phyloP scores from a whole-genome alignment of 2,797 vertebrate genomes.

The Glossophaga mutica region DNA sequence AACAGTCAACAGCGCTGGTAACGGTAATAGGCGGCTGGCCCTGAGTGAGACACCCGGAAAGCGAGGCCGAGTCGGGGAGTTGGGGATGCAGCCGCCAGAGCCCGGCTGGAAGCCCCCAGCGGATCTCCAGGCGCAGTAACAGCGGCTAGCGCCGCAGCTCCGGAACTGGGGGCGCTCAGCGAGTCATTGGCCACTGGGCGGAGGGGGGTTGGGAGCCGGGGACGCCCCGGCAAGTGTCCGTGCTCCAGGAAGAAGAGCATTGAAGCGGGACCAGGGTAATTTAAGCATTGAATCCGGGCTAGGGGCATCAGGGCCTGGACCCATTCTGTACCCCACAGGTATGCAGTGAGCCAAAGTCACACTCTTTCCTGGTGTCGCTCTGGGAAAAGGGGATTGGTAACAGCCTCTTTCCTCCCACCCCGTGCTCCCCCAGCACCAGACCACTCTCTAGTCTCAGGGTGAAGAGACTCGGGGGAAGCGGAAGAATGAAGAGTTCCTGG shows the following conservation, averaged over 20 bases:
- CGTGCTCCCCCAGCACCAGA: background rate
- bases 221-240: accelerated
- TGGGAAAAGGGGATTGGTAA: background rate
- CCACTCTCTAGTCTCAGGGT: background rate
- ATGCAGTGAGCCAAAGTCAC: background rate
- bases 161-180: background rate
- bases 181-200: accelerated
- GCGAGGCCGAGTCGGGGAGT: accelerated
- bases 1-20: too few species aligned
- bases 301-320: too few species aligned
- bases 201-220: too few species aligned
- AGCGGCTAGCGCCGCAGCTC: background rate
- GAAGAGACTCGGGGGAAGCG: background rate
- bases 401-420: background rate
- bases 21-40: accelerated
- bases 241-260: accelerated
- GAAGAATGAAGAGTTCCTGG: background rate
- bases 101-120: accelerated
- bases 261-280: background rate
- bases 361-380: background rate
- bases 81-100: accelerated
- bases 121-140: background rate
- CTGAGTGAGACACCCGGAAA: accelerated
- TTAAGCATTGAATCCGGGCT: too few species aligned
- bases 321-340: background rate